These are phyloP conservation scores for Diorhabda sublineata DNA, from an alignment of 1,140 invertebrate species.

Conservation along the genomic window DNA sequence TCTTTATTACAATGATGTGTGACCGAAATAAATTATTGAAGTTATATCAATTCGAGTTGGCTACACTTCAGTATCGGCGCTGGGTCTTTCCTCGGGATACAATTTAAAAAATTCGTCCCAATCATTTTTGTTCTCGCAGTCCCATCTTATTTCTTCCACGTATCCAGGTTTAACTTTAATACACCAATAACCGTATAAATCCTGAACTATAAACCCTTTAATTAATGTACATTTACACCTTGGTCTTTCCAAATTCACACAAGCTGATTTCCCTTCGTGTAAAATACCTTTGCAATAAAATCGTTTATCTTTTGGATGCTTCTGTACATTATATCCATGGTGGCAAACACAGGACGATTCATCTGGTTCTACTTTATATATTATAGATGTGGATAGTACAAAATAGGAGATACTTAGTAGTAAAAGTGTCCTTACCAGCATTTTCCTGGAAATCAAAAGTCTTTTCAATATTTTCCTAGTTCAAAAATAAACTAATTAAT, in stretches of 20 bases:
- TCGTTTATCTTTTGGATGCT: neutral
- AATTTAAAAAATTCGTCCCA: conserved; percentile 10
- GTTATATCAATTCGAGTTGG: neutral
- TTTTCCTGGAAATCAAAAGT: too few species aligned
- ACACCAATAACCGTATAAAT: neutral
- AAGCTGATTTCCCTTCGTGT: neutral
- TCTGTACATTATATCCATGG: neutral
- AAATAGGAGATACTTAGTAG: too few species aligned
- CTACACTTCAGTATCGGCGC: neutral
- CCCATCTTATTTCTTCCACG: conserved; percentile 15
- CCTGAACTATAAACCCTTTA: neutral
- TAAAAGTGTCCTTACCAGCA: too few species aligned
- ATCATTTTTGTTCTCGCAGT: conserved; percentile 16
- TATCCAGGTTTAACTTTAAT: neutral
- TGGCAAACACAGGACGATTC: neutral
- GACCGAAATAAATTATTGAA: neutral
- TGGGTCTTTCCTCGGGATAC: conserved; percentile 13
- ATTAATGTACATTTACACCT: neutral
- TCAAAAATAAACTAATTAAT: too few species aligned
- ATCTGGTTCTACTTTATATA: neutral
- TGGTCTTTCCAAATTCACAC: neutral
- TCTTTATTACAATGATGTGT: too few species aligned
- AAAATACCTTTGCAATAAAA: neutral
- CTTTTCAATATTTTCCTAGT: too few species aligned
- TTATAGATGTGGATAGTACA: neutral